phyloP scores from a whole-genome alignment of 1,140 invertebrate genomes.

The Semibalanus balanoides region DNA sequence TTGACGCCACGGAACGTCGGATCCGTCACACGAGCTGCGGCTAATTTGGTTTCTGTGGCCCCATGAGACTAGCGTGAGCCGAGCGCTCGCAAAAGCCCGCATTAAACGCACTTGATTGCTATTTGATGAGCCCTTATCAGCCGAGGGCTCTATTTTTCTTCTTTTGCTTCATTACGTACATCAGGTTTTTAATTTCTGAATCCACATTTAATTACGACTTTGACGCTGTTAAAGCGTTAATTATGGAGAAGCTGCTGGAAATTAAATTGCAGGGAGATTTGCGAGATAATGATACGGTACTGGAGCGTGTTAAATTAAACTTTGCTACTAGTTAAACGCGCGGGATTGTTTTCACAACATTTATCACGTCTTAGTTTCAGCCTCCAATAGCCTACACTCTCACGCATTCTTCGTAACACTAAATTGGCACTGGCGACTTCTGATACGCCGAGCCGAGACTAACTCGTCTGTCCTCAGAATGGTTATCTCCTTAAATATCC shows the following conservation, averaged over 20 bases:
- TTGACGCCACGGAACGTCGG: no score
- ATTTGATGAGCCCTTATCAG: not conserved
- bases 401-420: no score
- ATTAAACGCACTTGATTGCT: not conserved
- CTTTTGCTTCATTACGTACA: not conserved
- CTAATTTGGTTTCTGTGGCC: not conserved
- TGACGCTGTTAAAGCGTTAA: not conserved
- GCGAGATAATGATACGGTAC: not conserved
- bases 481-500: no score
- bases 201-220: not conserved
- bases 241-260: not conserved
- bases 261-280: not conserved
- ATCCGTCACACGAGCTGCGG: not conserved
- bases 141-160: not conserved
- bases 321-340: not conserved
- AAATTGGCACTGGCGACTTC: no score
- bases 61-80: not conserved
- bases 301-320: not conserved
- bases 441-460: no score
- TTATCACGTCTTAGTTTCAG: no score
- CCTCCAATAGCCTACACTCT: no score
- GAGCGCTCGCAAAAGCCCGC: not conserved
- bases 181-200: not conserved
- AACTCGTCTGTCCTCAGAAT: no score
- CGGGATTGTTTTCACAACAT: no score